Conservation (phyloP, 2,888 invertebrate species). For the Orthosia gothica region DNA sequence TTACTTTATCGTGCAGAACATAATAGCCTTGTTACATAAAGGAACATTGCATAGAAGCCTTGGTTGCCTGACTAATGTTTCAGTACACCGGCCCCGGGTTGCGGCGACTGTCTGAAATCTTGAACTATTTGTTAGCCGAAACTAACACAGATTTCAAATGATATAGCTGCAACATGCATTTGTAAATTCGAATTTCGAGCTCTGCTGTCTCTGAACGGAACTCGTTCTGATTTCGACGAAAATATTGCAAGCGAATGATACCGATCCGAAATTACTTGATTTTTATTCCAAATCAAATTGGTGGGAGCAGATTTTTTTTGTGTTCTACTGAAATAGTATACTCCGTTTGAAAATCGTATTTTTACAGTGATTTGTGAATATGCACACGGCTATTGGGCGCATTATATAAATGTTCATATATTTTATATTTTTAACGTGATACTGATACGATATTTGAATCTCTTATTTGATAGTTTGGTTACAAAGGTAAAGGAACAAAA, state of each 20-base stretch:
- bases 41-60: slow-evolving; percentile 19
- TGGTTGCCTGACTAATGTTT: slow-evolving; percentile 72
- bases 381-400: neutral
- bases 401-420: neutral
- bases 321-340: neutral
- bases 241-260: neutral
- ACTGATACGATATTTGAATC: neutral
- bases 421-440: neutral
- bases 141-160: slow-evolving; percentile 61
- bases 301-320: neutral
- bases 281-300: neutral
- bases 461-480: no score
- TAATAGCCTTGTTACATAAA: slow-evolving; percentile 20
- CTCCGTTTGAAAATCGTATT: neutral
- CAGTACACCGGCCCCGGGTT: slow-evolving; percentile 59
- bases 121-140: slow-evolving; percentile 70
- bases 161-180: slow-evolving; percentile 46
- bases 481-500: no score
- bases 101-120: slow-evolving; percentile 70
- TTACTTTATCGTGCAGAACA: slow-evolving; percentile 1
- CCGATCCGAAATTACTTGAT: neutral
- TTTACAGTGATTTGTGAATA: neutral
- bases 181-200: slow-evolving; percentile 19
- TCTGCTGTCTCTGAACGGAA: neutral
- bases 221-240: slow-evolving; percentile 5